These are phyloP conservation scores for Tubulanus polymorphus DNA, from an alignment of 2,888 invertebrate species.

Conservation along the genomic window DNA sequence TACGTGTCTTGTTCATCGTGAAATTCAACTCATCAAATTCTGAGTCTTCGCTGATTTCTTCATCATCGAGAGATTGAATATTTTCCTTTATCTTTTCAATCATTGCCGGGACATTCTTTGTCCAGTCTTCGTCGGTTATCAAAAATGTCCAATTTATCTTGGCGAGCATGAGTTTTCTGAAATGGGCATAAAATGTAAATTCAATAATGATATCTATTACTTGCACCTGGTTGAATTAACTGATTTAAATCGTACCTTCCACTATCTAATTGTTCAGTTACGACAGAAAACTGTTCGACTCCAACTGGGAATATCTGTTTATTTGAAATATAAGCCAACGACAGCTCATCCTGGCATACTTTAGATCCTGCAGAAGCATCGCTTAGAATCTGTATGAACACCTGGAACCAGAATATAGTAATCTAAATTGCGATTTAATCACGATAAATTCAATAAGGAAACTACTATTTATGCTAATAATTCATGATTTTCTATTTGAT, in stretches of 20 bases:
- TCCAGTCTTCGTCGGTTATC: constrained; percentile 26
- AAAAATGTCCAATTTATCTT: constrained; percentile 45
- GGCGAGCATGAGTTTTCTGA: constrained; percentile 39
- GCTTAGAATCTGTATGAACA: constrained; percentile 31
- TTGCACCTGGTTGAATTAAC: background rate
- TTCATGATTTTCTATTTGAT: no score
- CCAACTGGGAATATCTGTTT: constrained; percentile 37
- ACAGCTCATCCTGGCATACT: constrained; percentile 31
- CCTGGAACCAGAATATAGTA: no score
- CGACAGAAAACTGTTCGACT: constrained; percentile 21
- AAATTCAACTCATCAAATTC: background rate
- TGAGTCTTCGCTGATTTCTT: constrained; percentile 1
- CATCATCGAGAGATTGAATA: background rate
- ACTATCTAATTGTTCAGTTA: constrained; percentile 26
- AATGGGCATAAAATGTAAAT: constrained; percentile 1
- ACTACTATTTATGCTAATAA: no score
- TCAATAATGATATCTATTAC: background rate
- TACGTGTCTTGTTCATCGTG: constrained; percentile 1
- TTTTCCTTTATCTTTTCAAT: background rate
- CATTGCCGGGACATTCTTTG: constrained; percentile 20
- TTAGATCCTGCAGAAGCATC: constrained; percentile 24
- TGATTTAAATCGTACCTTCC: constrained; percentile 44
- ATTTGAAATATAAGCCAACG: constrained; percentile 39
- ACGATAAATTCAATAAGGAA: no score
- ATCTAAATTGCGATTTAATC: no score